These are phyloP conservation scores for Styela plicata DNA, from an alignment of 23 tunicate species.

Conservation along the genomic window DNA sequence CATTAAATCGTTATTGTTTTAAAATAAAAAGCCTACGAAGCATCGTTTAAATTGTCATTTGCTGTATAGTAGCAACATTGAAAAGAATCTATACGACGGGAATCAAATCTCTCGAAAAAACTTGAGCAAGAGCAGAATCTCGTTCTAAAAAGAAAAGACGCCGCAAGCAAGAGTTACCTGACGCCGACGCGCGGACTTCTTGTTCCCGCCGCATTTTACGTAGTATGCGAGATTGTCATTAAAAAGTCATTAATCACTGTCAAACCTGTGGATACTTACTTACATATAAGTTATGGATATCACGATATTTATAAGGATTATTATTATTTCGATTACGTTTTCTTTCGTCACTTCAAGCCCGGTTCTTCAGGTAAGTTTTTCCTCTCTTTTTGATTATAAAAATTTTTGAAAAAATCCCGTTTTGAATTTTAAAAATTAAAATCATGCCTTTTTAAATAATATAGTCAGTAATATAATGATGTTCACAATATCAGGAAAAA, in stretches of 20 bases:
- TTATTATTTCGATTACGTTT: not conserved
- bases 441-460: no score
- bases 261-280: not conserved
- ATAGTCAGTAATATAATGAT: no score
- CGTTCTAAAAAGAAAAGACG: conserved; percentile 14
- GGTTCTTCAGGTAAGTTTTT: conserved; percentile 5
- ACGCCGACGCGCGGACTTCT: conserved; percentile 14
- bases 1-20: no score
- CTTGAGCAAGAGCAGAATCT: not conserved
- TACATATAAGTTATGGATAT: conserved; percentile 14
- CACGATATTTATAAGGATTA: conserved; percentile 12
- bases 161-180: conserved; percentile 10
- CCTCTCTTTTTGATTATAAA: no score
- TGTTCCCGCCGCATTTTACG: conserved; percentile 8
- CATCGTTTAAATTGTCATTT: no score
- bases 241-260: conserved; percentile 38
- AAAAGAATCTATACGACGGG: not conserved
- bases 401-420: no score
- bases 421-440: no score
- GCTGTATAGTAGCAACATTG: no score
- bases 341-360: conserved; percentile 11
- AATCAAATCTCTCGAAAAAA: not conserved
- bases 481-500: no score
- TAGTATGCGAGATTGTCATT: conserved; percentile 23
- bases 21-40: no score